Conservation (phyloP, 2,113 vertebrate genomes). For the Mystacornis crossleyi region DNA sequence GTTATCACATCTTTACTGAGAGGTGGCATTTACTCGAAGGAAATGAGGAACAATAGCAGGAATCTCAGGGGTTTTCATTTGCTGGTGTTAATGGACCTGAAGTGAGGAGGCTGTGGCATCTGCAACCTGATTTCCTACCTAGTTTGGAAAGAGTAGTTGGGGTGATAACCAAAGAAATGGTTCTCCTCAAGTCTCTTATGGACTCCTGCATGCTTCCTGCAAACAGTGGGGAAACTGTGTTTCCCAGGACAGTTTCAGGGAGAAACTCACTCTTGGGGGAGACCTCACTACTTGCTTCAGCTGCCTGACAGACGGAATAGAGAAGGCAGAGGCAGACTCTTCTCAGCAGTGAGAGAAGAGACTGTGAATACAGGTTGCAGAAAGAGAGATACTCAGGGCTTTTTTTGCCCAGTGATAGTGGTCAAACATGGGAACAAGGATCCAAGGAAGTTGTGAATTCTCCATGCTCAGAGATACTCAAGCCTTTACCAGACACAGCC, state of each 20-base stretch:
- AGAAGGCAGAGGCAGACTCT: neutral
- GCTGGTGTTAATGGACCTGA: neutral
- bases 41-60: neutral
- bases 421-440: neutral
- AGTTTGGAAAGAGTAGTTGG: fast-evolving
- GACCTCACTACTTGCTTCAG: neutral
- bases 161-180: neutral
- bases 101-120: neutral
- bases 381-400: neutral
- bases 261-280: neutral
- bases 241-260: neutral
- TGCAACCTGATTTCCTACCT: neutral
- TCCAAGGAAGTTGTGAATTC: neutral
- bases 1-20: neutral
- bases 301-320: neutral
- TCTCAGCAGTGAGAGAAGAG: neutral
- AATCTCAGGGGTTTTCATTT: neutral
- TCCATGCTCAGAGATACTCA: neutral
- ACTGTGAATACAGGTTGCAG: neutral
- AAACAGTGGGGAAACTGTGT: neutral
- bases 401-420: neutral
- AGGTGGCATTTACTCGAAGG: neutral
- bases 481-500: neutral
- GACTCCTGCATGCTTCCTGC: neutral
- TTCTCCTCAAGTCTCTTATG: neutral